These are phyloP conservation scores for Delia radicum DNA, from an alignment of 1,140 invertebrate species.

Conservation along the genomic window DNA sequence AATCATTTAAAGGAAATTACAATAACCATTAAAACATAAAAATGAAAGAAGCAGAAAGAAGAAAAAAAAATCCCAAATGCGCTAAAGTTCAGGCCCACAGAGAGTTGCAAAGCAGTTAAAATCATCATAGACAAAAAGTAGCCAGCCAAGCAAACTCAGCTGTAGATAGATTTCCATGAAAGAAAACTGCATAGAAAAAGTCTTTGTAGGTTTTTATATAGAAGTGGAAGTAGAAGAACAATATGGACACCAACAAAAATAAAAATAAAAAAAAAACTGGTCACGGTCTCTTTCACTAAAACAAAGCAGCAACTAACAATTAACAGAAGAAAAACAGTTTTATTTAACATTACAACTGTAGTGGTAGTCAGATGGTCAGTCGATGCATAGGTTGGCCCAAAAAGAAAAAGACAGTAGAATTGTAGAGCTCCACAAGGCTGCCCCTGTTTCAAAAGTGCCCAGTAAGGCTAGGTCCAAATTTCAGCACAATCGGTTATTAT, in stretches of 20 bases:
- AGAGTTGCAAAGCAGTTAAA: neutral
- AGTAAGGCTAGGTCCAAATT: too few relatives aligned
- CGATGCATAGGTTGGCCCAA: neutral
- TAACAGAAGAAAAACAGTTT: too few relatives aligned
- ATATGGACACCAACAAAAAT: neutral
- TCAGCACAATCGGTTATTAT: too few relatives aligned
- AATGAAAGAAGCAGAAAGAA: neutral
- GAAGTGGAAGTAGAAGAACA: neutral
- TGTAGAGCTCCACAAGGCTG: too few relatives aligned
- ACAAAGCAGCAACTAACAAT: constrained; percentile 10
- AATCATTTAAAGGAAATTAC: constrained; percentile 1
- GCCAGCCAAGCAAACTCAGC: neutral
- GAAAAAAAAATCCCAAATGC: neutral
- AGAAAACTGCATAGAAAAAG: neutral
- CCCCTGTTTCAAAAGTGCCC: too few relatives aligned
- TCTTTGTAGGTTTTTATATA: too few relatives aligned
- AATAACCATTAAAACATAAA: neutral
- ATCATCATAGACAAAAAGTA: constrained; percentile 11
- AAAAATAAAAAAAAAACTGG: neutral
- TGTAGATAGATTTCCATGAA: neutral
- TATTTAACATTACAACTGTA: neutral
- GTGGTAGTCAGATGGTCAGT: neutral
- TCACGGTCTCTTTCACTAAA: constrained; percentile 18
- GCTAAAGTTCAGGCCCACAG: constrained; percentile 13
- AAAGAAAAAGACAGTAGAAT: too few relatives aligned